Evolutionary conservation across 2,113 vertebrate genomes (phyloP), one percentile per base, ranked within the genome.

Genomic region (Antidorcas marsupialis): DNA sequence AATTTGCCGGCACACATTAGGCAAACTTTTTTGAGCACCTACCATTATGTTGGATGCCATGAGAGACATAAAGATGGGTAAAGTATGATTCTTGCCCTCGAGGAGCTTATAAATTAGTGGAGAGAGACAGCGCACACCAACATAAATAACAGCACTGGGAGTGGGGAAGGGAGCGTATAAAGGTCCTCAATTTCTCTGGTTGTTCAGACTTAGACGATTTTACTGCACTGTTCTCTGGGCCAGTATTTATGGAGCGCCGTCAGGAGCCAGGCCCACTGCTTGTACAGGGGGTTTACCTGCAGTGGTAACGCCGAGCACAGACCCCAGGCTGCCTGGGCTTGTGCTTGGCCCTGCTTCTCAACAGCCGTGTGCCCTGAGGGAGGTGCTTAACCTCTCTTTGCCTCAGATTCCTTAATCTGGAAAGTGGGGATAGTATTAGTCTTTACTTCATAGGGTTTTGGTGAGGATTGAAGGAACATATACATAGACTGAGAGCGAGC

Each of bases 281-380:
- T 27, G 0, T 39, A 0, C 13, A 9, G 5, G 36, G 16, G 59
- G 17, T 16, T 16, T n/a, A 67, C 27, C n/a, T 9, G 5, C 19
- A 19, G 12, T 4, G 53, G 9, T 21, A 7, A 36, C 0, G 23
- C 82, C 7, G 28, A 52, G 13, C 23, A 9, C 8, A 17, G 39
- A n/a, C 21, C 19, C 59, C 2, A 27, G 67, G 28, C 67, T 27
- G 11, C 39, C 12, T 71, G 25, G 3, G 4, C 27, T 53, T 16
- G 6, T 12, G 5, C 28, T 17, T 39, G 89, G 47, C 50, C 87
- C 47, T 47, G 25, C 36, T 47, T 13, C 76, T 36, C n/a, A 10
- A 28, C 39, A 12, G 16, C 59, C 28, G 7, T 33, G 53, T 28
- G 93, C 23, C 62, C 36, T 3, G 6, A n/a, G 27, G 74, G 64